Evolutionary conservation across 1,140 invertebrate genomes (phyloP).

Genomic region (Asbolus verrucosus): DNA sequence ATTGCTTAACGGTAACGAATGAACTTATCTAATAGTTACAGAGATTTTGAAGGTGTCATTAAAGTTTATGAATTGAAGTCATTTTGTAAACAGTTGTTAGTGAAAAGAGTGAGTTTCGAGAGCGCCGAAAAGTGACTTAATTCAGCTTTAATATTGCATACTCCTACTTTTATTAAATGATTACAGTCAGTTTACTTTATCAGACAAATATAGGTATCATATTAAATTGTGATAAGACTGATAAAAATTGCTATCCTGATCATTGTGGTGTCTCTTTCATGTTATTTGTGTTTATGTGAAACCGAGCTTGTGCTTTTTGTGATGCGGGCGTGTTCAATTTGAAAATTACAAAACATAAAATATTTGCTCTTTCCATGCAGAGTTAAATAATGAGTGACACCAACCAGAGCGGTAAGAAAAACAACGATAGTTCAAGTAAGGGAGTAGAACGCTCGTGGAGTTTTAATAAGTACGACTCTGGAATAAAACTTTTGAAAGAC

Average conservation of each 20-base stretch:
- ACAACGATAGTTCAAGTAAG: slow-evolving; percentile 17
- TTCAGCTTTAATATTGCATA: background rate
- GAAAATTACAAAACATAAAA: slow-evolving; percentile 1
- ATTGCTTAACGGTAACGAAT: slow-evolving; percentile 4
- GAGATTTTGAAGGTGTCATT: too few relatives aligned
- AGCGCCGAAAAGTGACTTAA: background rate
- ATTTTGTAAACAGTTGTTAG: too few relatives aligned
- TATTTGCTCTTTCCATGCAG: slow-evolving; percentile 46
- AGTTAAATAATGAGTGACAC: slow-evolving; percentile 54
- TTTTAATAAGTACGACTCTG: slow-evolving; percentile 50
- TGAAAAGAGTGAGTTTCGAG: too few relatives aligned
- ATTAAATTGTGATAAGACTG: slow-evolving; percentile 34
- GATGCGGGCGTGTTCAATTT: slow-evolving; percentile 21
- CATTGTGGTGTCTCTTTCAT: slow-evolving; percentile 17
- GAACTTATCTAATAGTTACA: background rate
- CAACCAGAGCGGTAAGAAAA: slow-evolving; percentile 5
- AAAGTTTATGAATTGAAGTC: too few relatives aligned
- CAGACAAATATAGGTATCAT: background rate
- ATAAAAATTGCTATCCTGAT: slow-evolving; percentile 4
- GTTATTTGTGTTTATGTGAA: slow-evolving; percentile 37
- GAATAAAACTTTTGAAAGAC: slow-evolving; percentile 58
- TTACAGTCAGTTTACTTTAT: slow-evolving; percentile 11
- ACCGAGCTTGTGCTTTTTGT: slow-evolving; percentile 47
- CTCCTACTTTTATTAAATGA: slow-evolving; percentile 1
- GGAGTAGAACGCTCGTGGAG: slow-evolving; percentile 25